Base-by-base conservation (phyloP, 2,113 vertebrate species). In the Trochalopteron elliotii region DNA sequence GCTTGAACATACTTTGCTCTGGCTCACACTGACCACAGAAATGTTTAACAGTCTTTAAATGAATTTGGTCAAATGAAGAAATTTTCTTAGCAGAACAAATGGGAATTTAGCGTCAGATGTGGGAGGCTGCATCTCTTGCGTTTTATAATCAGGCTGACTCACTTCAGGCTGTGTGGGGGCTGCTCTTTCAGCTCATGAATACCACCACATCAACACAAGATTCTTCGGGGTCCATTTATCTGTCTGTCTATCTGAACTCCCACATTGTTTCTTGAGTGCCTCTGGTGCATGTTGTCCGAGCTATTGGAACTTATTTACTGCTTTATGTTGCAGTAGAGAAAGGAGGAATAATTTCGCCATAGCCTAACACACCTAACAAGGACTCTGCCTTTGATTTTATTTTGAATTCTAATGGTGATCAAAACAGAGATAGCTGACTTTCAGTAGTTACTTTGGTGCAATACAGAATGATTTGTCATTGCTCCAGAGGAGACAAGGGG, bases 121-220 rank as follows among this genome's bases (percentile, higher is more conserved):
- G 95, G 97, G 96, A 97, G 97, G 98, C 94, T 97, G 94, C 93
- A 96, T 90, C 94, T 87, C 93, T 97, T 97, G 96, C 96, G 96
- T 98, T 97, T 98, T 97, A 97, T 98, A 97, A 97, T 97, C 97
- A 97, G 96, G 89, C 97, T 98, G 98, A 98, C 97, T 98, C 97
- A 97, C 91, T 98, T 97, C 90, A 97, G 93, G 93, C 97, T 96
- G 84, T 96, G 96, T 97, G 96, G 94, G 96, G 95, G 96, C 94
- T 97, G 96, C 89, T 97, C 89, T 96, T 96, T 96, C 87, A 97
- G 97, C 81, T 96, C 83, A 96, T 94, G 97, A 97, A 97, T 97
- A 82, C 95, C 95, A 97, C 72, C 85, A 96, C 92, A 97, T 95
- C 94, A 96, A 97, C 94, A 96, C 63, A 93, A 96, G 88, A 92